Conservation (phyloP, 2,113 vertebrate species). For the Gavia stellata region DNA sequence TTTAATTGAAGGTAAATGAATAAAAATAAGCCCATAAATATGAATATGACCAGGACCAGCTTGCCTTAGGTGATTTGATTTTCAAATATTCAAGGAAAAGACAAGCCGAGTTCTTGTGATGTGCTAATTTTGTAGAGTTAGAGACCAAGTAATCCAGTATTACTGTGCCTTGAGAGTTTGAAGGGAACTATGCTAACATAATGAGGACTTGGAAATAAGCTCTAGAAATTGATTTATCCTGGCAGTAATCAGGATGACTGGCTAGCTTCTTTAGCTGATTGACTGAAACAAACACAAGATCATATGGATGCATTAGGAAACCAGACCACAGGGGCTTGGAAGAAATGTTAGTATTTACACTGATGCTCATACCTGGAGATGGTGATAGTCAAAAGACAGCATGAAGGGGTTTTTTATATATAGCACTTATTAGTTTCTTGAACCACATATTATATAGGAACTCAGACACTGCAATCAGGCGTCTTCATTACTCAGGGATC, state of each 20-base stretch:
- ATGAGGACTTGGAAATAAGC: neutral
- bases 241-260: slow-evolving; percentile 45
- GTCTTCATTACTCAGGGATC: neutral
- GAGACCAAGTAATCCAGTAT: neutral
- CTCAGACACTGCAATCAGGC: neutral
- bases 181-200: neutral
- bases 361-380: neutral
- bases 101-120: neutral
- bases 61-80: neutral
- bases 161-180: neutral
- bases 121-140: slow-evolving; percentile 15
- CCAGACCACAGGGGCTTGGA: neutral
- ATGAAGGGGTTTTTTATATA: neutral
- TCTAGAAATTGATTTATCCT: slow-evolving; percentile 35
- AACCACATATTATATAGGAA: neutral
- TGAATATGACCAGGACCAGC: neutral
- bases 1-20: neutral
- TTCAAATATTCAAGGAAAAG: neutral
- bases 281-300: slow-evolving; percentile 6
- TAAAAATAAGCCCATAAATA: neutral
- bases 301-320: neutral
- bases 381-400: neutral
- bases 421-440: neutral
- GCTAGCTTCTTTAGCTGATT: neutral
- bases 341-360: neutral